Conservation (phyloP, 2,797 vertebrate genomes). For the Acanthopagrus latus region DNA sequence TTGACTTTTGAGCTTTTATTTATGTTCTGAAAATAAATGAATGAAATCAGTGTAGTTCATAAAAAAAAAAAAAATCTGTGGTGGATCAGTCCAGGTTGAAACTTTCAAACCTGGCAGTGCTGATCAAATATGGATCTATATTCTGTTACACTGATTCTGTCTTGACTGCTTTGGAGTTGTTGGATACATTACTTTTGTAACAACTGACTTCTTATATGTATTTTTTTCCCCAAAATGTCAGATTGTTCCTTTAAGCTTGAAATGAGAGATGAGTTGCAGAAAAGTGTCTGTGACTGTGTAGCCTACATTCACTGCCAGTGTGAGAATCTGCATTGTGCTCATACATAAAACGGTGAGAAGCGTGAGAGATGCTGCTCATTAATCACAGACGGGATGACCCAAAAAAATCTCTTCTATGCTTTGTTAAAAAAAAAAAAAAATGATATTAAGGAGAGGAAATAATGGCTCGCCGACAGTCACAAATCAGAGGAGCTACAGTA, state of each 20-base stretch:
- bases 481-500: not conserved
- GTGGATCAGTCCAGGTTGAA: too few relatives aligned
- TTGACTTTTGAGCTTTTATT: too few relatives aligned
- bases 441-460: not conserved
- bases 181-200: not conserved
- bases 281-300: not conserved
- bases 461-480: not conserved
- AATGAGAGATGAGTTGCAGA: not conserved
- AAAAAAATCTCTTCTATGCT: conserved; percentile 23
- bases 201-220: too few relatives aligned
- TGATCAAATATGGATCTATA: too few relatives aligned
- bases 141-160: too few relatives aligned
- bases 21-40: too few relatives aligned
- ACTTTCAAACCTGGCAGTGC: too few relatives aligned
- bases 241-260: not conserved
- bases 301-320: not conserved
- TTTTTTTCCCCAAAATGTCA: not conserved
- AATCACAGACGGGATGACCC: conserved; percentile 33
- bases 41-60: too few relatives aligned
- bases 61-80: too few relatives aligned
- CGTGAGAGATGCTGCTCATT: conserved; percentile 32
- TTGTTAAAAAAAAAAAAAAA: not conserved
- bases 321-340: not conserved
- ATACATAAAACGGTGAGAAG: not conserved
- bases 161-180: too few relatives aligned